Evolutionary conservation across 2,113 vertebrate species (phyloP).

Genomic region (Rynchops niger): DNA sequence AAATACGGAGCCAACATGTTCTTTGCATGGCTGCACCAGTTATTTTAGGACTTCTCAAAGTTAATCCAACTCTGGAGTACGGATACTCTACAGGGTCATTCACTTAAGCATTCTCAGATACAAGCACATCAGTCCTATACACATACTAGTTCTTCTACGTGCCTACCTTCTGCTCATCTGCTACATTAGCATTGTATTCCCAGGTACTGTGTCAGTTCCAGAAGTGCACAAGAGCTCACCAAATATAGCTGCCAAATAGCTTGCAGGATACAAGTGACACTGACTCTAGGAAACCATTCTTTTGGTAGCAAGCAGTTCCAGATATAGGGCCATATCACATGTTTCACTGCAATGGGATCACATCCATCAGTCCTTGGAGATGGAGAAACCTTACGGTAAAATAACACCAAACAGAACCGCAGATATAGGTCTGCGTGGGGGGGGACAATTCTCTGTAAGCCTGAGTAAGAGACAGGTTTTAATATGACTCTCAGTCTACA

Average conservation of each 20-base stretch:
- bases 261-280: neutral
- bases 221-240: neutral
- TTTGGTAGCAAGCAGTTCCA: conserved; percentile 27
- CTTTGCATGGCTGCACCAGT: conserved; percentile 4
- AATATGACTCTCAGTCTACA: neutral
- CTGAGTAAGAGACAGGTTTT: neutral
- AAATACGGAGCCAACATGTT: conserved; percentile 10
- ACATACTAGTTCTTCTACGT: neutral
- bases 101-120: neutral
- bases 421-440: fast-evolving
- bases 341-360: conserved; percentile 39
- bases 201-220: neutral
- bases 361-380: neutral
- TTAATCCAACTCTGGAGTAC: neutral
- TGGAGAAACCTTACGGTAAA: neutral
- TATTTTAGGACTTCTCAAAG: conserved; percentile 54
- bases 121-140: neutral
- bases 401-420: neutral
- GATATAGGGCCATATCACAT: neutral
- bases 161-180: neutral
- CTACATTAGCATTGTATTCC: neutral
- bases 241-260: neutral
- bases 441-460: neutral
- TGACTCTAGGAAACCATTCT: conserved; percentile 37
- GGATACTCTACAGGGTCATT: neutral